Percentiles rank a stretch among this genome's conserved stretches.
Conservation (phyloP, 1,140 invertebrate genomes). For the Dendrolimus kikuchii region DNA sequence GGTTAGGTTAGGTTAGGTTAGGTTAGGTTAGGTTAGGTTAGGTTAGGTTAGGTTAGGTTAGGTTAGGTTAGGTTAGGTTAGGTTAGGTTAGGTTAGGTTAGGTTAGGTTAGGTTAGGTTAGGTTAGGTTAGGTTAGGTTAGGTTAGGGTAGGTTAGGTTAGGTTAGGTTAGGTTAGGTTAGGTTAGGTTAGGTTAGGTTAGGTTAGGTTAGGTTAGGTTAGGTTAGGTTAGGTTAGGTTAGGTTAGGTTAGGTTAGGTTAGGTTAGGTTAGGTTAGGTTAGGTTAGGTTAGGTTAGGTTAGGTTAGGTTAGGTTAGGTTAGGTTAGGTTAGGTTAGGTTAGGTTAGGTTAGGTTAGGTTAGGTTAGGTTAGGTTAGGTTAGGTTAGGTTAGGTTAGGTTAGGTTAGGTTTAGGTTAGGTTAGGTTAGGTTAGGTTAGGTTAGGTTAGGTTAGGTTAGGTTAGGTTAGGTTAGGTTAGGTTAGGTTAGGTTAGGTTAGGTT, state of each 20-base stretch:
- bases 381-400: conserved; percentile 29
- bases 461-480: too few species aligned
- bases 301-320: conserved; percentile 21
- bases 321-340: conserved; percentile 22
- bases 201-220: conserved; percentile 30
- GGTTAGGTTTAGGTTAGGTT: conserved; percentile 19
- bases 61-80: conserved; percentile 14
- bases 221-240: conserved; percentile 27
- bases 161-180: conserved; percentile 27
- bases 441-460: too few species aligned
- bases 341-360: conserved; percentile 13
- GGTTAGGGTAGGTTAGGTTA: too few species aligned
- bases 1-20: conserved; percentile 18
- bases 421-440: conserved; percentile 12
- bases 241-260: conserved; percentile 27
- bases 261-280: conserved; percentile 25
- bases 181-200: conserved; percentile 31
- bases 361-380: conserved; percentile 26
- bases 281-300: conserved; percentile 22
- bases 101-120: conserved; percentile 20
- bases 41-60: conserved; percentile 14
- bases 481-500: too few species aligned
- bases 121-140: conserved; percentile 16
- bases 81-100: conserved; percentile 14
- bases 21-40: conserved; percentile 17